Percentiles rank a stretch among this genome's conserved stretches.
Evolutionary conservation across 2,888 invertebrate species (phyloP).

Genomic region (Cosmia trapezina): DNA sequence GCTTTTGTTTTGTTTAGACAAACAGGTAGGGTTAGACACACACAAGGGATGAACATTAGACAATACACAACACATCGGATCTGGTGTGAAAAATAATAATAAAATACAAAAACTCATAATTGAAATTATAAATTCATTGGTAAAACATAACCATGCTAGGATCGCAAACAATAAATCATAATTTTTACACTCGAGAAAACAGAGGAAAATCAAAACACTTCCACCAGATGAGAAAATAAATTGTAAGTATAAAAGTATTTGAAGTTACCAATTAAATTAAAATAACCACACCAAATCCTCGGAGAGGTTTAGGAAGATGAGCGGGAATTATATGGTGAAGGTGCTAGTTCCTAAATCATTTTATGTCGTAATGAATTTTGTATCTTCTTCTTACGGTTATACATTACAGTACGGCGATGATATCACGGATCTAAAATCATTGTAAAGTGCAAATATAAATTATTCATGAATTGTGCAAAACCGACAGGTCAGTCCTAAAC

Average conservation of each 20-base stretch:
- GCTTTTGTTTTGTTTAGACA: slow-evolving; percentile 88
- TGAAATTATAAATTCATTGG: slow-evolving; percentile 78
- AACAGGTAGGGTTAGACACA: slow-evolving; percentile 94
- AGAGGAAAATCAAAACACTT: slow-evolving; percentile 91
- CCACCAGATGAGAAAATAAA: slow-evolving; percentile 89
- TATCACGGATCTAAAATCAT: slow-evolving; percentile 86
- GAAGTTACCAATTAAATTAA: slow-evolving; percentile 81
- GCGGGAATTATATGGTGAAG: slow-evolving; percentile 85
- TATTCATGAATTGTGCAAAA: slow-evolving; percentile 85
- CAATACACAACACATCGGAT: slow-evolving; percentile 95
- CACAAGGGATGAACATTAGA: slow-evolving; percentile 97
- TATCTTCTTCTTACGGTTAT: slow-evolving; percentile 82
- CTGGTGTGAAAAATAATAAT: slow-evolving; percentile 88
- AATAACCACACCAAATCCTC: slow-evolving; percentile 91
- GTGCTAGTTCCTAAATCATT: slow-evolving; percentile 85
- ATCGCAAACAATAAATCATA: slow-evolving; percentile 84
- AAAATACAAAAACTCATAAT: slow-evolving; percentile 77
- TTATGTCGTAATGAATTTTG: slow-evolving; percentile 81
- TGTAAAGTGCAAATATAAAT: slow-evolving; percentile 87
- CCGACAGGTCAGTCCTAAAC: slow-evolving; percentile 82
- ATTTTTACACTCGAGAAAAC: slow-evolving; percentile 86
- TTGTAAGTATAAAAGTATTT: slow-evolving; percentile 82
- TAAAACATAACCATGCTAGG: slow-evolving; percentile 88
- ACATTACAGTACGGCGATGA: slow-evolving; percentile 85
- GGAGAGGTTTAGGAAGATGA: slow-evolving; percentile 89